Evolutionary conservation across 2,113 vertebrate genomes (phyloP), one percentile per base, ranked within the genome.

Genomic region (Toxotes jaculatrix): DNA sequence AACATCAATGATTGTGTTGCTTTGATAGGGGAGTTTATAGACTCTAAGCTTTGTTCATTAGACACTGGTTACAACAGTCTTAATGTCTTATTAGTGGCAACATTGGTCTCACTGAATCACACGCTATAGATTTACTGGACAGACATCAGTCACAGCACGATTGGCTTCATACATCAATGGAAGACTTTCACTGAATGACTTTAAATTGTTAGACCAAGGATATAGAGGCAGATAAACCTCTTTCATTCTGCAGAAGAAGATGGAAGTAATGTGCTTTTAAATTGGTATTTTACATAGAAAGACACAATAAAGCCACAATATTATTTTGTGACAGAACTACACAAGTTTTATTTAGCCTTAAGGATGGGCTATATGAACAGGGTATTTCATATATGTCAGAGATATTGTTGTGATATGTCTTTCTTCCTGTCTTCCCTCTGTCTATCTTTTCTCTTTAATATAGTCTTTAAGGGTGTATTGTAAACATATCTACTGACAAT

Each of bases 31-130:
- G 3, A 16, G 36, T 59, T 56, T 66, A 23, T 19, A 43, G 53
- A 32, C 67, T 38, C 45, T 40, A 9, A 31, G 11, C 61, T 56
- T 14, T 40, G 36, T 47, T 23, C 17, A 60, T 59, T 14, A 38
- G 51, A 61, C 61, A 40, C 3, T 53, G 14, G 40, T 61, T 21
- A 27, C 36, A 51, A 16, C 40, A 4, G 49, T 51, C 10, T 61
- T 61, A 67, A 74, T 56, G 55, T 72, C 13, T 65, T 56, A 53
- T 57, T 49, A 27, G 42, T 59, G 34, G 27, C 53, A 21, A 32
- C 23, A 42, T 13, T 23, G 53, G 40, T 64, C 38, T n/a, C 3
- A 43, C 1, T n/a, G 49, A 53, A 65, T 51, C 49, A 17, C 7
- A 3, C 0, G 53, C 68, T 31, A 17, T 31, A n/a, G 42, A 42